Base-by-base conservation (phyloP, 1,140 invertebrate species). In the Brachionus asplanchnoidis region DNA sequence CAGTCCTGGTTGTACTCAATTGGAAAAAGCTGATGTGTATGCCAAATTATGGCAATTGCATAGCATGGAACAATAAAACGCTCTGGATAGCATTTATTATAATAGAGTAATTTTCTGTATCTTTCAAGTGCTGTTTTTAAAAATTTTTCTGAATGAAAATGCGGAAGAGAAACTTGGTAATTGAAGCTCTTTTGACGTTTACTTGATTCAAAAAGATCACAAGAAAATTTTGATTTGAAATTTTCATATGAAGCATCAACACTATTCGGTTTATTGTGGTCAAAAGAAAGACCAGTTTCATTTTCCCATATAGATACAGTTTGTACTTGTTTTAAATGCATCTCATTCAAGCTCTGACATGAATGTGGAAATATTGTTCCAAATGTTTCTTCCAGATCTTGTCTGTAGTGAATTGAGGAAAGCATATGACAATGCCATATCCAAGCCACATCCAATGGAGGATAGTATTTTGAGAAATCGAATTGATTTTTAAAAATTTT, bases 391-490 rank as follows among this genome's bases (percentile, higher is more conserved):
- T 56, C 46, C 11, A 42, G 17, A 42, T 83, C 79, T 70, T 68
- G 6, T 70, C 4, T 68, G 79, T 83, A 83, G 5, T 36, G 6
- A 42, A 9, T n/a, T 23, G 79, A 53, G 1, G 79, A 83, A 20
- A 83, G 46, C 53, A 83, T 12, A 44, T 83, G 53, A 20, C 36
- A 26, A 20, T 50, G 46, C 79, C 53, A 65, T 60, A 70, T 70
- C 79, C 79, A 83, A 3, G 36, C 32, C 20, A 83, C 79, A 70
- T 83, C 79, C 11, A 83, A 40, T 40, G 79, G 79, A 7, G 79
- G 79, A 28, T 60, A 60, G 17, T 60, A 60, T 60, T 60, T 23
- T 3, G 5, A 60, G 1, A 20, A 9, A 60, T 60, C n/a, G 1
- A 20, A 20, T 60, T 60, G 1, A 23, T 60, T 60, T 9, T 26